Evolutionary conservation across 64 coral and sea anemone species (phyloP).

Genomic region (Porites australiensis): DNA sequence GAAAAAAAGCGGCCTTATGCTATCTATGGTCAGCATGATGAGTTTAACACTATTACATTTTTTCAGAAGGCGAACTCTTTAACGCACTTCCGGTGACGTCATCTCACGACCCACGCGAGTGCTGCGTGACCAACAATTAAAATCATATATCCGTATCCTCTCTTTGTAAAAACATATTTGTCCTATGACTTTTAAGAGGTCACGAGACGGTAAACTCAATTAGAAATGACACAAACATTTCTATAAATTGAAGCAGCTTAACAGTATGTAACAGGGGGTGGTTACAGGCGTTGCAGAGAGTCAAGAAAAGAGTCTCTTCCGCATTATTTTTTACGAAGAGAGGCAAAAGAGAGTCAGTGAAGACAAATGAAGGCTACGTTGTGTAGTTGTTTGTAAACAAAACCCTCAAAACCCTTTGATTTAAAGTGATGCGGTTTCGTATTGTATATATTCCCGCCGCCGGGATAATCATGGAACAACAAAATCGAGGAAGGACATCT

Average conservation of each 20-base stretch:
- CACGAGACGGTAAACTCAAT: slow-evolving; percentile 18
- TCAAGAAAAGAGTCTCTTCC: too few relatives aligned
- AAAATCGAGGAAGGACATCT: background rate
- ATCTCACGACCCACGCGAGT: background rate
- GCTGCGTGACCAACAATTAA: slow-evolving; percentile 43
- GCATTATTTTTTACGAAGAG: background rate
- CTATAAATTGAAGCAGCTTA: background rate
- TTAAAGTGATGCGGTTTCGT: too few relatives aligned
- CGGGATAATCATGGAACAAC: too few relatives aligned
- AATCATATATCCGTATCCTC: background rate
- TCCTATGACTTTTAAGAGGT: slow-evolving; percentile 18
- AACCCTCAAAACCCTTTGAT: too few relatives aligned
- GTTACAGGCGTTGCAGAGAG: background rate
- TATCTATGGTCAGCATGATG: too few relatives aligned
- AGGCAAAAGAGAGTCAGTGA: background rate
- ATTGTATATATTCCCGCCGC: background rate
- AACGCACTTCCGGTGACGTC: slow-evolving; percentile 43
- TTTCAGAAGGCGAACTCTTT: background rate
- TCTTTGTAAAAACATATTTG: slow-evolving; percentile 26
- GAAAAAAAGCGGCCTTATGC: too few relatives aligned
- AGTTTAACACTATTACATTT: background rate
- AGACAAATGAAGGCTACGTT: background rate
- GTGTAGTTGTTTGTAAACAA: background rate
- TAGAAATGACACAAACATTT: background rate
- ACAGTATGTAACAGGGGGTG: background rate